A percentile compares a stretch with the other conserved stretches of the same genome.
Evolutionary conservation across 2,113 vertebrate genomes (phyloP).

Genomic region (Neopipo cinnamomea): DNA sequence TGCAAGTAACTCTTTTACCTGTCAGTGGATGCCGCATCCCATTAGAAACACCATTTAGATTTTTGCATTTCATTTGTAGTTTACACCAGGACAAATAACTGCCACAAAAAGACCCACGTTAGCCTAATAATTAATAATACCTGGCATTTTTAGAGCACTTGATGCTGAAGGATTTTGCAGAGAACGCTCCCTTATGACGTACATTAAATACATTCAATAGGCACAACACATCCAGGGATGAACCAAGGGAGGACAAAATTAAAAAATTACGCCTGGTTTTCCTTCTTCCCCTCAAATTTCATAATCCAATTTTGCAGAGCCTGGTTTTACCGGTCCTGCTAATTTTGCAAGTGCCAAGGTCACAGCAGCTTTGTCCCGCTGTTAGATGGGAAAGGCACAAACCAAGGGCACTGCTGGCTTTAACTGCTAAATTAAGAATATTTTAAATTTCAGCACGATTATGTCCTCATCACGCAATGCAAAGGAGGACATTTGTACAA

Average conservation of each 20-base stretch:
- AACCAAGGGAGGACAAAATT: not conserved
- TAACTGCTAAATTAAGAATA: not conserved
- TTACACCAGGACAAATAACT: not conserved
- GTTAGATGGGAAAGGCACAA: not conserved
- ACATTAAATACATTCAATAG: not conserved
- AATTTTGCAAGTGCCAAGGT: not conserved
- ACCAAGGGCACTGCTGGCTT: fast-evolving
- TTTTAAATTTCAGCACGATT: not conserved
- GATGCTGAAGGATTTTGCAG: not conserved
- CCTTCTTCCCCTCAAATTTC: not conserved
- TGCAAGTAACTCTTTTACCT: not conserved
- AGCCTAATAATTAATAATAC: not conserved
- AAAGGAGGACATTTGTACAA: not conserved
- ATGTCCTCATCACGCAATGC: fast-evolving
- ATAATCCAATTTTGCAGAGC: not conserved
- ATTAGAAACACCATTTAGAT: not conserved
- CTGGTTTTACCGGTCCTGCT: not conserved
- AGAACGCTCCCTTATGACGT: fast-evolving
- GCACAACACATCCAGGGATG: not conserved
- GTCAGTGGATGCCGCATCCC: not conserved
- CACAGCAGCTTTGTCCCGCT: fast-evolving
- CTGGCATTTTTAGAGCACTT: not conserved
- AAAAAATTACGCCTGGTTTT: not conserved
- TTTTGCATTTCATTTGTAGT: not conserved
- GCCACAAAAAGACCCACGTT: fast-evolving